phyloP scores from a whole-genome alignment of 92 coral and sea anemone species.

The Zoanthus sociatus region DNA sequence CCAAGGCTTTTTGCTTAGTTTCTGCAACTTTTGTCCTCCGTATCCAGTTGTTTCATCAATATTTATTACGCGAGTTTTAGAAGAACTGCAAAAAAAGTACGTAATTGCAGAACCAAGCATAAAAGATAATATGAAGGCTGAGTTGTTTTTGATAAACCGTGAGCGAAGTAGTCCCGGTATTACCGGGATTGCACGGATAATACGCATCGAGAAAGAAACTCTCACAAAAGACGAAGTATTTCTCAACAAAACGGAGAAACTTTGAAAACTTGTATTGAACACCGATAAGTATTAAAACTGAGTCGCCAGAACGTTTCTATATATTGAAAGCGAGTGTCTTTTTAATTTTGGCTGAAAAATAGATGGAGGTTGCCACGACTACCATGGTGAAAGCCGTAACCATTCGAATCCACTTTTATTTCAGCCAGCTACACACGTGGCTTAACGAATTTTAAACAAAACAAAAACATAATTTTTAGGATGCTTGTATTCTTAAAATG shows the following conservation, averaged over 20 bases:
- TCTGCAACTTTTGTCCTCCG: neutral
- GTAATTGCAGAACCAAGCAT: slow-evolving; percentile 30
- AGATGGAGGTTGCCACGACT: slow-evolving; percentile 14
- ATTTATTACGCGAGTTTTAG: neutral
- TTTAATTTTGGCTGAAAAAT: neutral
- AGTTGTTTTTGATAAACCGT: slow-evolving; percentile 32
- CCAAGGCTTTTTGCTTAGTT: neutral
- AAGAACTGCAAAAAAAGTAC: slow-evolving; percentile 28
- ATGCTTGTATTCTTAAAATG: neutral
- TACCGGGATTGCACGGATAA: slow-evolving; percentile 9
- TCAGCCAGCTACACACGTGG: slow-evolving; percentile 6
- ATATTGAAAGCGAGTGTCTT: neutral
- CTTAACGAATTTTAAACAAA: neutral
- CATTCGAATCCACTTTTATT: slow-evolving; percentile 29
- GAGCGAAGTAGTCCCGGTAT: slow-evolving; percentile 27
- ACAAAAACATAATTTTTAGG: neutral
- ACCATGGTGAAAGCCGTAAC: neutral
- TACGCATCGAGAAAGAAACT: slow-evolving; percentile 4
- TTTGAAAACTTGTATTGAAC: neutral
- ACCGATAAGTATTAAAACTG: neutral
- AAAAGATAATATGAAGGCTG: slow-evolving; percentile 19
- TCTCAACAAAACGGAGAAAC: neutral
- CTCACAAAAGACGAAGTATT: neutral
- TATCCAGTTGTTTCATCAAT: neutral
- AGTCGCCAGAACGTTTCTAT: neutral